Base-by-base conservation (phyloP, 2,113 vertebrate genomes). In the Leptosomus discolor region DNA sequence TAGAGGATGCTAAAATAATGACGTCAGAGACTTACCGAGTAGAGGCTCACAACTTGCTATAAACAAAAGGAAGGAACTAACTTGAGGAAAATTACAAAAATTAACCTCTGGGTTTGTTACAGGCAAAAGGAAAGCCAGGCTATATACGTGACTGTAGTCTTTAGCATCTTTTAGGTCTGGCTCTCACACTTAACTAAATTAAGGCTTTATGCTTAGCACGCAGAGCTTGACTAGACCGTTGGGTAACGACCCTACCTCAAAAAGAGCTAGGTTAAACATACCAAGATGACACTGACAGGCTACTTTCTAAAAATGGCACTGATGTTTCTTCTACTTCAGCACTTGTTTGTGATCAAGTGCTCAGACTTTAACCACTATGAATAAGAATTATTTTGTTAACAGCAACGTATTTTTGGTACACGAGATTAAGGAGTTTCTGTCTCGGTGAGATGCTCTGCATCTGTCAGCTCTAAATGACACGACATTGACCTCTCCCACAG, bases 381-480 rank as follows among this genome's bases (percentile, higher is more conserved):
- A 4, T 5, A 61, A n/a, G 15, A 85, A 93, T 12, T n/a, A 8
- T 58, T 41, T 16, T 26, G 11, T 48, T 37, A 76, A 54, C 54
- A 37, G 71, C 61, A 73, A 60, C 37, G 1, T 39, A n/a, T 29
- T 87, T 86, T 78, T 57, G 45, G 58, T 82, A 68, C 12, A 15
- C 37, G 11, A 75, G 20, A 56, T 56, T 13, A 74, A 67, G 30
- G 27, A 34, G 19, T 3, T 48, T 36, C 34, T 57, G 19, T 16
- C 27, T 46, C 8, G 0, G 21, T 12, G 43, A 84, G 23, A 19
- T 4, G 15, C 45, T 54, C 65, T 23, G 67, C 43, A 53, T 24
- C 37, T 24, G 11, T n/a, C 37, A 73, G 21, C 34, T 57, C 36
- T 41, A 36, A 32, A 21, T 0, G 3, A 20, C 2, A 27, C 0